Conservation (phyloP, 2,888 invertebrate species). For the Ichneumoninae sp. region DNA sequence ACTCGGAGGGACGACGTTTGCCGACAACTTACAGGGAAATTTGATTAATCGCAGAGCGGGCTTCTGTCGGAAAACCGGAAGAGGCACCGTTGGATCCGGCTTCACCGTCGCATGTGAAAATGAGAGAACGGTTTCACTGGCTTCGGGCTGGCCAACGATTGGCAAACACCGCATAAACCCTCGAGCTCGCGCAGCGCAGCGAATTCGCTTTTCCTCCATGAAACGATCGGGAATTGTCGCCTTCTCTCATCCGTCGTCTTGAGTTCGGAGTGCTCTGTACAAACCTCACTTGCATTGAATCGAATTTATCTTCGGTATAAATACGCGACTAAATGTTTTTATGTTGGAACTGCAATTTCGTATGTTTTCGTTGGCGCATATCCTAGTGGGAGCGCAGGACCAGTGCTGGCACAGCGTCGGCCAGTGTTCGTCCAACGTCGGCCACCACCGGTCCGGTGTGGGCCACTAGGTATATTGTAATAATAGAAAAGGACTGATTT, state of each 20-base stretch:
- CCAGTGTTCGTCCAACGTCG: no score
- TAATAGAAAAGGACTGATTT: no score
- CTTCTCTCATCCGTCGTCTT: neutral
- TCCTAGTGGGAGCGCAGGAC: no score
- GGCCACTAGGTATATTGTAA: no score
- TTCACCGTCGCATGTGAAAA: conserved; percentile 11
- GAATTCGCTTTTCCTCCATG: neutral
- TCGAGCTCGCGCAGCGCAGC: neutral
- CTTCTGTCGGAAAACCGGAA: conserved; percentile 52
- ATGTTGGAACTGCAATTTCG: neutral
- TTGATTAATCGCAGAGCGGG: conserved; percentile 74
- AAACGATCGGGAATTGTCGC: conserved; percentile 23
- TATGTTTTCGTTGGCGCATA: neutral
- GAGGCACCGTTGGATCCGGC: conserved; percentile 61
- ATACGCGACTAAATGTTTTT: neutral
- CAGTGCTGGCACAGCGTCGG: no score
- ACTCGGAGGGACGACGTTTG: conserved; percentile 67
- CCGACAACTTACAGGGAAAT: conserved; percentile 77
- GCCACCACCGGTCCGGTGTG: no score
- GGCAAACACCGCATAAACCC: conserved; percentile 32
- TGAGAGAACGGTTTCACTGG: conserved; percentile 6
- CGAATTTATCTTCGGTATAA: neutral
- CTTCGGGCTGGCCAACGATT: conserved; percentile 28
- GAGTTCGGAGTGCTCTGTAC: neutral
- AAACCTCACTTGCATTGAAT: neutral